Base-by-base conservation (phyloP, 2,888 invertebrate genomes). In the Philaethria dido region DNA sequence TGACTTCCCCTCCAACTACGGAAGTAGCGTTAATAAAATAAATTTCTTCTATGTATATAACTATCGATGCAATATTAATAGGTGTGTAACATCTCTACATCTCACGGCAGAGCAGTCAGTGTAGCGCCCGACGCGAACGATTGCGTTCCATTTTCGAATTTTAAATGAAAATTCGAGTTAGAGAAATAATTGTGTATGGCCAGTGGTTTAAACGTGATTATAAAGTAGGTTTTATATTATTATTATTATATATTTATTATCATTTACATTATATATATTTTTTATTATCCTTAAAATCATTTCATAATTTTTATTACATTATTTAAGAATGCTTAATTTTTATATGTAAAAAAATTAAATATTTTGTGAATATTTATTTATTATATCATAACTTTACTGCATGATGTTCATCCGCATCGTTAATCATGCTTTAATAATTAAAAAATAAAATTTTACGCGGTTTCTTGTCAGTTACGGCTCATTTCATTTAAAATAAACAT, bases 51-150 rank as follows among this genome's bases (percentile, higher is more conserved):
- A 11, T 8, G 2, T 9, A 36, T 18, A 18, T 18, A 8, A 25
- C 25, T 78, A 82, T 86, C 85, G 86, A 86, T 75, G 80, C 62
- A 44, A 60, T 67, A 70, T 62, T 57, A 69, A 66, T 64, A 71
- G 63, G 59, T 76, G 74, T 73, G 29, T 29, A 44, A 67, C 89
- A 78, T 79, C 88, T 74, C 87, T 87, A 85, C 64, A 68, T 70
- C 71, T 73, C 73, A 74, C 80, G 78, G 77, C 80, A 79, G 81
- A 82, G 78, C 84, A 88, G 87, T 90, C 81, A 78, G 84, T 82
- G 78, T 77, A 84, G 80, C 84, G 78, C 74, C 75, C 81, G 83
- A 73, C 79, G 86, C 80, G 83, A 76, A 82, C 80, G 86, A 78
- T 75, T 77, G 85, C 81, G 83, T 75, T 77, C 74, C 70, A 73